phyloP scores from a whole-genome alignment of 2,888 invertebrate species.

The Ischnus inquisitorius region DNA sequence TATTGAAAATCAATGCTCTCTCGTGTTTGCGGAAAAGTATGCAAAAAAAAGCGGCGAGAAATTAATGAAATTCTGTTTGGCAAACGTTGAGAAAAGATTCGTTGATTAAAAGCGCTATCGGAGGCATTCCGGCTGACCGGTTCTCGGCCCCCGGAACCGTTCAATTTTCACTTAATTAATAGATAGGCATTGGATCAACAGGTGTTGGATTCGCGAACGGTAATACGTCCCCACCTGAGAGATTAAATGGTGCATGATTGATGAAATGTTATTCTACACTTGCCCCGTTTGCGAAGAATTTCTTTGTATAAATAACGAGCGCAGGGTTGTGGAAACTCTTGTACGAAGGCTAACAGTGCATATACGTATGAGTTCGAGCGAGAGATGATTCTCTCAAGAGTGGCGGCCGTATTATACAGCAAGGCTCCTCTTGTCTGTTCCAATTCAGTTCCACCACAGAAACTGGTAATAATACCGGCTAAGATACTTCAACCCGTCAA shows the following conservation, averaged over 20 bases:
- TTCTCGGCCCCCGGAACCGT: conserved; percentile 36
- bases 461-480: conserved; percentile 79
- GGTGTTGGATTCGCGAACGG: conserved; percentile 51
- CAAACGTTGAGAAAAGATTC: conserved; percentile 34
- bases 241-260: conserved; percentile 63
- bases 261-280: conserved; percentile 52
- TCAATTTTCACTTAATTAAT: conserved; percentile 66
- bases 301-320: conserved; percentile 35
- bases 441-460: conserved; percentile 79
- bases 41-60: background rate
- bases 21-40: background rate
- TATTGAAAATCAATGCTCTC: background rate
- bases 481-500: conserved; percentile 78
- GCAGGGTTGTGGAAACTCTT: background rate
- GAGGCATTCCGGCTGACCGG: conserved; percentile 54
- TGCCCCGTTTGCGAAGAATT: conserved; percentile 32
- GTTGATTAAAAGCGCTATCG: conserved; percentile 43
- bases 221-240: conserved; percentile 27
- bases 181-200: conserved; percentile 59
- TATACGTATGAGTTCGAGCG: background rate
- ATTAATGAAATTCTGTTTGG: conserved; percentile 5
- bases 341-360: background rate
- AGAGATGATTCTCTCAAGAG: background rate
- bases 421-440: conserved; percentile 31
- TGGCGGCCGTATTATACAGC: background rate